Evolutionary conservation across 2,113 vertebrate species (phyloP).

Genomic region (Prunella himalayana): DNA sequence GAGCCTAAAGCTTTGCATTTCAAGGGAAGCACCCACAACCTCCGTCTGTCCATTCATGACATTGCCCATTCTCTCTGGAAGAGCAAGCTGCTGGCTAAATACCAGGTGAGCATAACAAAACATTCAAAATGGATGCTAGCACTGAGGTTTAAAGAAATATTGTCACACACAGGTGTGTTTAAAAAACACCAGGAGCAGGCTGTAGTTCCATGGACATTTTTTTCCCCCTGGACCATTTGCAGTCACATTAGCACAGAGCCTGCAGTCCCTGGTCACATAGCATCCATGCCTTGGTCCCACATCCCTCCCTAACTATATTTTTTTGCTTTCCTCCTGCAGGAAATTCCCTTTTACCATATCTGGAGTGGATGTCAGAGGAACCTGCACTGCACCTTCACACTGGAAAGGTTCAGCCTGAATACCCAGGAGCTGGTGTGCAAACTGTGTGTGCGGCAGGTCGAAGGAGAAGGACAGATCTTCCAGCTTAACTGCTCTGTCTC

Average conservation of each 20-base stretch:
- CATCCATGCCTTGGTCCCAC: fast-evolving
- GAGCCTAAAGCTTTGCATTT: constrained; percentile 93
- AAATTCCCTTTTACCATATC: constrained; percentile 92
- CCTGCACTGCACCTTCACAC: constrained; percentile 91
- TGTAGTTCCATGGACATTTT: not conserved
- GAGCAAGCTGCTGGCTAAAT: constrained; percentile 92
- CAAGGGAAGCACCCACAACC: constrained; percentile 93
- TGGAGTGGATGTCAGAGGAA: constrained; percentile 89
- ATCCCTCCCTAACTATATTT: not conserved
- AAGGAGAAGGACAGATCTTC: constrained; percentile 95
- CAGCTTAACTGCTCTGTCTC: constrained; percentile 88
- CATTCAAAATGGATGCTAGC: not conserved
- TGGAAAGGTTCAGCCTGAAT: constrained; percentile 86
- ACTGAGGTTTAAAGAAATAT: not conserved
- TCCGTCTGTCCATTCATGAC: constrained; percentile 91
- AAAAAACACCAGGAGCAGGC: not conserved
- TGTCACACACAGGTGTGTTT: not conserved
- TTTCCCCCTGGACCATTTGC: not conserved
- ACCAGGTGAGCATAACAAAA: constrained; percentile 80
- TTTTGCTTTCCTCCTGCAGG: constrained; percentile 65
- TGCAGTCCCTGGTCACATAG: not conserved
- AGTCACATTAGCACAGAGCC: not conserved
- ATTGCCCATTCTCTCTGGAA: constrained; percentile 90
- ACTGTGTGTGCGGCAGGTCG: constrained; percentile 90
- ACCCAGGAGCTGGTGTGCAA: constrained; percentile 88